Conservation (phyloP, 53 echinoderm and acorn worm species). For the Echinarachnius parma region DNA sequence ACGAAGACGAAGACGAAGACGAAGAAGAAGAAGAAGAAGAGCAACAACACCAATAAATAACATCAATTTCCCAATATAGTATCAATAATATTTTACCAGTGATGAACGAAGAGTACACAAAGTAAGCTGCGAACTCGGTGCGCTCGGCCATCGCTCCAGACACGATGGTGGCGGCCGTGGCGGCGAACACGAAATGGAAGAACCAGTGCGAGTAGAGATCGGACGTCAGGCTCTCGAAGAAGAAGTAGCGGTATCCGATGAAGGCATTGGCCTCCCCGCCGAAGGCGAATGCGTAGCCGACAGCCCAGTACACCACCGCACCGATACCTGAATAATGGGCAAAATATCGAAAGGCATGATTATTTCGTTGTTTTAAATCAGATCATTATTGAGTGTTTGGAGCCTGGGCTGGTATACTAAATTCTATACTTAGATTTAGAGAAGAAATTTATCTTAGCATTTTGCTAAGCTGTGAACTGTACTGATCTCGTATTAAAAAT, state of each 20-base stretch:
- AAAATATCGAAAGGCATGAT: not conserved
- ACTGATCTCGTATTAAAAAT: too few species aligned
- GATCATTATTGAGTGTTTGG: too few species aligned
- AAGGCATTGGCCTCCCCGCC: conserved; percentile 68
- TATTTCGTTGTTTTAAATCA: too few species aligned
- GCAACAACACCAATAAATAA: too few species aligned
- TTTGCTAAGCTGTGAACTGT: too few species aligned
- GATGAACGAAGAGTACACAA: conserved; percentile 67
- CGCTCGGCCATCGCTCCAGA: conserved; percentile 88
- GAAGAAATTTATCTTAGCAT: too few species aligned
- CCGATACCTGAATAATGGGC: conserved; percentile 59
- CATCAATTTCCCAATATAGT: too few species aligned
- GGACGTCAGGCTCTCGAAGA: conserved; percentile 62
- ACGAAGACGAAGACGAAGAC: too few species aligned
- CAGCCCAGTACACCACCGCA: conserved; percentile 73
- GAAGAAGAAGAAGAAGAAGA: too few species aligned
- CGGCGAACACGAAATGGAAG: conserved; percentile 93
- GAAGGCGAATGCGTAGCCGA: conserved; percentile 91
- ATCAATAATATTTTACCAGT: too few species aligned
- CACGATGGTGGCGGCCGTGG: conserved; percentile 92
- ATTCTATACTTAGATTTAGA: too few species aligned
- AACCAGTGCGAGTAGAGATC: conserved; percentile 58
- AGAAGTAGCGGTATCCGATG: conserved; percentile 77
- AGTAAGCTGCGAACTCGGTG: conserved; percentile 77
- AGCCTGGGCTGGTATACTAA: too few species aligned